A percentile compares a stretch with the other conserved stretches of the same genome.
phyloP scores from a whole-genome alignment of 2,113 vertebrate genomes.

The Paracyprichromis sp. region DNA sequence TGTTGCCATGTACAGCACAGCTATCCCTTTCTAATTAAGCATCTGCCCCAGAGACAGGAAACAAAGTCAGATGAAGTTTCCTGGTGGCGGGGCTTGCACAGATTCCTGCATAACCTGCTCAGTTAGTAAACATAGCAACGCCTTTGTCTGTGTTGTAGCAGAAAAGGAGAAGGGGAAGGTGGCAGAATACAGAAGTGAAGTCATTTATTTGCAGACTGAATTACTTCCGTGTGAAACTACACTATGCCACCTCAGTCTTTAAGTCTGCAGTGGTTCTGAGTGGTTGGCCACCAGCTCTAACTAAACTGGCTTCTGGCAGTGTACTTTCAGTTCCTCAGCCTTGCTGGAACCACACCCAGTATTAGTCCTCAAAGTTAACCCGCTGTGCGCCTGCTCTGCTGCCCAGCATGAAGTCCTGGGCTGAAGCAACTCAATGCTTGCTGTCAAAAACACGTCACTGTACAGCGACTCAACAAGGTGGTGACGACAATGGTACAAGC shows the following conservation, averaged over 20 bases:
- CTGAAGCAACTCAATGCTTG: background rate
- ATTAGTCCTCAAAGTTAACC: background rate
- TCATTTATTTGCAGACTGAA: background rate
- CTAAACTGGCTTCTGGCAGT: background rate
- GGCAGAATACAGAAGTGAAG: background rate
- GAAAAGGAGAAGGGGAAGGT: background rate
- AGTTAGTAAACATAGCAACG: background rate
- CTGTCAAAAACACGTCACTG: background rate
- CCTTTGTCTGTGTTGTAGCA: background rate
- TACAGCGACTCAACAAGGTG: background rate
- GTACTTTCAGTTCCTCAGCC: slow-evolving; percentile 45
- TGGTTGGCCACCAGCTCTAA: background rate
- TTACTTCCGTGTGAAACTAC: background rate
- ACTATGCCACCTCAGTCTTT: background rate
- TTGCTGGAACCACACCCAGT: slow-evolving; percentile 32
- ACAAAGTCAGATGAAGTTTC: background rate
- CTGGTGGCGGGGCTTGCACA: background rate
- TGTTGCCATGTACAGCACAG: background rate
- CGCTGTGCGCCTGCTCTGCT: background rate
- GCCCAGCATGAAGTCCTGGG: background rate
- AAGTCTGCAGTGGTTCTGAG: background rate
- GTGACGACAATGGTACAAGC: background rate
- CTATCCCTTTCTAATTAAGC: background rate
- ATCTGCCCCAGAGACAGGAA: background rate
- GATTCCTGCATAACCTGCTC: background rate